These are phyloP conservation scores for Manis pentadactyla DNA, from an alignment of 2,797 vertebrate species.

Conservation along the genomic window DNA sequence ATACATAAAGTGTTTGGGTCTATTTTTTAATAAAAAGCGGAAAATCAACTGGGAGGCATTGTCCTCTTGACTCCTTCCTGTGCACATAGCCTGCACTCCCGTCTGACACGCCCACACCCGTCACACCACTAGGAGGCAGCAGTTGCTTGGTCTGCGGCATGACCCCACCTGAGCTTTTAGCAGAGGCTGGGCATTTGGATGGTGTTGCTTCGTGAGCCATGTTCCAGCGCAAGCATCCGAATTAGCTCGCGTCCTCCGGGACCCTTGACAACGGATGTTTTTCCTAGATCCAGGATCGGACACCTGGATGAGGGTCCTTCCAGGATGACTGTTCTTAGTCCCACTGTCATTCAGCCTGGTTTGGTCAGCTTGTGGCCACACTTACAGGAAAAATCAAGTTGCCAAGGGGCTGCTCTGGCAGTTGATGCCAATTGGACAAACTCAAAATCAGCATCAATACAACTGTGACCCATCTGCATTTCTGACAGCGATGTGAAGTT, in stretches of 20 bases:
- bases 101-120: not conserved
- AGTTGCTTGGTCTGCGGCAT: not conserved
- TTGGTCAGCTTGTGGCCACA: not conserved
- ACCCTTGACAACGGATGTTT: not conserved
- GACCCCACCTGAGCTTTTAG: not conserved
- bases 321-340: not conserved
- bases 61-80: slow-evolving; percentile 56
- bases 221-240: not conserved
- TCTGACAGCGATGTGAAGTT: not conserved
- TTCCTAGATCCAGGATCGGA: not conserved
- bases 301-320: not conserved
- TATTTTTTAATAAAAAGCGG: slow-evolving; percentile 84
- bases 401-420: not conserved
- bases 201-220: not conserved
- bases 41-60: slow-evolving; percentile 59
- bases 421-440: not conserved
- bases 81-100: not conserved
- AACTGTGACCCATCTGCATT: not conserved
- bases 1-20: slow-evolving; percentile 83
- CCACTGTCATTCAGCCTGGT: not conserved
- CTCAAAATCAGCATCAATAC: not conserved
- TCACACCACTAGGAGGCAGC: slow-evolving; percentile 54
- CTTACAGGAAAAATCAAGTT: not conserved
- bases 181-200: not conserved
- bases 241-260: not conserved